These are phyloP conservation scores for Hermetia illucens DNA, from an alignment of 1,140 invertebrate species.

Conservation along the genomic window DNA sequence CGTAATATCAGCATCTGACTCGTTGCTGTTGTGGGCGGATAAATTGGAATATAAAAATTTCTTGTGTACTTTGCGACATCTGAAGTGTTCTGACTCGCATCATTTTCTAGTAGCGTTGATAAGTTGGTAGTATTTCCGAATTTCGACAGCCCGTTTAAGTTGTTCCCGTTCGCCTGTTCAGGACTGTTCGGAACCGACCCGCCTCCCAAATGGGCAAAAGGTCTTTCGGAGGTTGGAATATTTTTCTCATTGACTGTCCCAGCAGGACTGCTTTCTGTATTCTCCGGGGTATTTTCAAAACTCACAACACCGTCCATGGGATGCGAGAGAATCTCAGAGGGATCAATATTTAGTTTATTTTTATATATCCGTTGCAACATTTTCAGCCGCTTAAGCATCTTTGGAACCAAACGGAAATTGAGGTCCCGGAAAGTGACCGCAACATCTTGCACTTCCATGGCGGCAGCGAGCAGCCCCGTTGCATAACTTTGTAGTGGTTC, in stretches of 20 bases:
- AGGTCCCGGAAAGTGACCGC: constrained; percentile 79
- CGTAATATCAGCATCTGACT: constrained; percentile 83
- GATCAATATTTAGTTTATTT: constrained; percentile 8
- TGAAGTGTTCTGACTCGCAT: constrained; percentile 10
- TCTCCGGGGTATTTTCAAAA: too few relatives aligned
- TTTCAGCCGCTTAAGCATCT: constrained; percentile 72
- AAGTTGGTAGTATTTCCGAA: constrained; percentile 19
- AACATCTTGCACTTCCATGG: constrained; percentile 92
- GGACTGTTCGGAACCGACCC: constrained; percentile 4
- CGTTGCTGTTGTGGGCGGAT: constrained; percentile 73
- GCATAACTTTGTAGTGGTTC: constrained; percentile 91
- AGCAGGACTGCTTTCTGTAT: background rate
- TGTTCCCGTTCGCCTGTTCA: too few relatives aligned
- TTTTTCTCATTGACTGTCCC: background rate
- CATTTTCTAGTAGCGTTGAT: constrained; percentile 20
- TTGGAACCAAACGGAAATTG: constrained; percentile 71
- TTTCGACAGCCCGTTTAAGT: constrained; percentile 5
- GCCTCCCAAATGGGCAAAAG: constrained; percentile 1
- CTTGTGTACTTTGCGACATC: background rate
- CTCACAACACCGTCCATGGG: too few relatives aligned
- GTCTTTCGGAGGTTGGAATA: background rate
- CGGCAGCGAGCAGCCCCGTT: constrained; percentile 82
- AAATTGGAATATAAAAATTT: constrained; percentile 50
- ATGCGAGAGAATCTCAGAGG: too few relatives aligned
- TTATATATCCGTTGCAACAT: constrained; percentile 42